phyloP scores from a whole-genome alignment of 2,888 invertebrate genomes.

The Agrochola litura region DNA sequence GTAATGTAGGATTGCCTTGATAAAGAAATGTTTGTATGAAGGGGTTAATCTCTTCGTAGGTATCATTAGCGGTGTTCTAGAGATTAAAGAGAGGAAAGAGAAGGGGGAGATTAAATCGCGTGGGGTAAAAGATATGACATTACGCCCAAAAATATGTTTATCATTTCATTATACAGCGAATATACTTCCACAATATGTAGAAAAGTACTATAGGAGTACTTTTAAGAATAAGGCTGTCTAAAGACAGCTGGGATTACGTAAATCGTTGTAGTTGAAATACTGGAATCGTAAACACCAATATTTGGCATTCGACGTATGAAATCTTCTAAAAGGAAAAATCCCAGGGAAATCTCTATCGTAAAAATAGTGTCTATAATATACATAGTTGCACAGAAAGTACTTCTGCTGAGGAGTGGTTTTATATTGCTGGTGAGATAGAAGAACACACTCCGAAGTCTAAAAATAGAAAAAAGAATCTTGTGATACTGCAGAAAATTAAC shows the following conservation, averaged over 20 bases:
- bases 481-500: neutral
- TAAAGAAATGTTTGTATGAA: neutral
- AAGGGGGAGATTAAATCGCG: too few relatives aligned
- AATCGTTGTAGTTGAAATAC: constrained; percentile 22
- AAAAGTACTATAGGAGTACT: too few relatives aligned
- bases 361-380: neutral
- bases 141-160: neutral
- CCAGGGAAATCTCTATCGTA: neutral
- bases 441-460: neutral
- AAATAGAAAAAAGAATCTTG: neutral
- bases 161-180: neutral
- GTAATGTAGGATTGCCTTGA: neutral
- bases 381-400: neutral
- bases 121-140: neutral
- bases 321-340: constrained; percentile 22
- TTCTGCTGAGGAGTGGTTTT: neutral
- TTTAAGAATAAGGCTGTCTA: neutral
- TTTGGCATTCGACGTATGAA: constrained; percentile 8
- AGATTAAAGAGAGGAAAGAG: neutral
- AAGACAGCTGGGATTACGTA: neutral
- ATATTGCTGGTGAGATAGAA: too few relatives aligned
- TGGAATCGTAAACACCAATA: constrained; percentile 14
- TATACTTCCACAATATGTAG: neutral
- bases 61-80: neutral
- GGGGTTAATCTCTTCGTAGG: neutral